phyloP scores from a whole-genome alignment of 1,140 invertebrate genomes.

The Melitaea cinxia region DNA sequence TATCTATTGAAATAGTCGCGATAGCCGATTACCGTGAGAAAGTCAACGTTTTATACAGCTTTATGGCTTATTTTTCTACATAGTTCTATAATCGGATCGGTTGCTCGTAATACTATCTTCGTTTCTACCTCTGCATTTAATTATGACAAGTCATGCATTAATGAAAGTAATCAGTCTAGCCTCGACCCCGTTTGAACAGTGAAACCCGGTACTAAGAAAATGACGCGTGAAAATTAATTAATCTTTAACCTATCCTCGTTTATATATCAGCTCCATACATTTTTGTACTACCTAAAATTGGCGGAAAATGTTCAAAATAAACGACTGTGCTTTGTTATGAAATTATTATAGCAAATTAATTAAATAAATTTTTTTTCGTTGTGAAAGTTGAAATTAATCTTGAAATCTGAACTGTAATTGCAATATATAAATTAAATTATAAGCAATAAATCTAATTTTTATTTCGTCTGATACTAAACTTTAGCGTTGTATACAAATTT shows the following conservation, averaged over 20 bases:
- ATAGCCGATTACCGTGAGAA: not conserved
- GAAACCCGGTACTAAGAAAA: slow-evolving; percentile 53
- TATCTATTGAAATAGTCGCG: slow-evolving; percentile 1
- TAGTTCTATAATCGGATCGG: slow-evolving; percentile 14
- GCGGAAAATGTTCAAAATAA: too few relatives aligned
- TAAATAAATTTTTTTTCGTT: too few relatives aligned
- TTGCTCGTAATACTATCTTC: slow-evolving; percentile 47
- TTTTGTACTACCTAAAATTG: not conserved
- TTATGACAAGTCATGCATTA: slow-evolving; percentile 57
- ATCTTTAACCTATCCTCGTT: slow-evolving; percentile 56
- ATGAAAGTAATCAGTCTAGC: slow-evolving; percentile 66
- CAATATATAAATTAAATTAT: not conserved
- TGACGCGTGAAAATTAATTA: slow-evolving; percentile 67
- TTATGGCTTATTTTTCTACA: not conserved
- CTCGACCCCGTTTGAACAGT: slow-evolving; percentile 51
- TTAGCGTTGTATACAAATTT: slow-evolving; percentile 33
- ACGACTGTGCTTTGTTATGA: too few relatives aligned
- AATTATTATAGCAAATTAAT: too few relatives aligned
- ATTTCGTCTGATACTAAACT: slow-evolving; percentile 8
- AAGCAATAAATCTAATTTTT: slow-evolving; percentile 6
- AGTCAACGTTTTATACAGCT: not conserved
- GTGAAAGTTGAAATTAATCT: not conserved
- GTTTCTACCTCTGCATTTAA: slow-evolving; percentile 41
- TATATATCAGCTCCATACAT: not conserved
- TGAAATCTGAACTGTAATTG: not conserved